Conservation (phyloP, 2,113 vertebrate species). For the Carlito syrichta region DNA sequence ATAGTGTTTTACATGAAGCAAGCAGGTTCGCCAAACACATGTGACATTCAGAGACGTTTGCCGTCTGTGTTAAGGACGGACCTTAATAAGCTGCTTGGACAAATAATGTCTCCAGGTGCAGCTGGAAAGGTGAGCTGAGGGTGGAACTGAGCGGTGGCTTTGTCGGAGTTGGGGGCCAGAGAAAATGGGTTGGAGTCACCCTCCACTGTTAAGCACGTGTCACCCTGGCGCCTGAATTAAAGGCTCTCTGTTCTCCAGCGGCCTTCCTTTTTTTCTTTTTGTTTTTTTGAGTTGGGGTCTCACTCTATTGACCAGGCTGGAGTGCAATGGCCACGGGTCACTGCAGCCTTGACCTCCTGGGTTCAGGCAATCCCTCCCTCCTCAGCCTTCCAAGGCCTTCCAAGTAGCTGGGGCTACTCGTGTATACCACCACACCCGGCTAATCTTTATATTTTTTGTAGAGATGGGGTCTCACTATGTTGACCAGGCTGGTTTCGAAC, state of each 20-base stretch:
- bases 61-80: conserved; percentile 27
- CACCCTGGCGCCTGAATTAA: neutral
- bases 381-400: too few species aligned
- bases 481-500: too few species aligned
- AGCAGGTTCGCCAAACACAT: neutral
- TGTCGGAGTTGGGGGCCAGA: neutral
- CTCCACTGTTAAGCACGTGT: neutral
- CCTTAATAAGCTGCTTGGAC: conserved; percentile 21
- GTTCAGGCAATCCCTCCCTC: too few species aligned
- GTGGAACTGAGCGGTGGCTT: neutral
- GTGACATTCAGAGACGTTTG: conserved; percentile 46
- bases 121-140: neutral
- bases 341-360: too few species aligned
- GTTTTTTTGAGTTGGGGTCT: too few species aligned
- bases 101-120: conserved; percentile 48
- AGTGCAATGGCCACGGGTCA: too few species aligned
- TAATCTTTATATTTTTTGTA: too few species aligned
- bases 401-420: too few species aligned
- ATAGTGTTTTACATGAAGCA: conserved; percentile 41
- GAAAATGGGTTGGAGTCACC: neutral
- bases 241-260: neutral
- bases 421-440: too few species aligned
- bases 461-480: too few species aligned
- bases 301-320: too few species aligned
- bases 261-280: too few species aligned